phyloP scores from a whole-genome alignment of 2,797 vertebrate genomes.

The Australoheros facetus region DNA sequence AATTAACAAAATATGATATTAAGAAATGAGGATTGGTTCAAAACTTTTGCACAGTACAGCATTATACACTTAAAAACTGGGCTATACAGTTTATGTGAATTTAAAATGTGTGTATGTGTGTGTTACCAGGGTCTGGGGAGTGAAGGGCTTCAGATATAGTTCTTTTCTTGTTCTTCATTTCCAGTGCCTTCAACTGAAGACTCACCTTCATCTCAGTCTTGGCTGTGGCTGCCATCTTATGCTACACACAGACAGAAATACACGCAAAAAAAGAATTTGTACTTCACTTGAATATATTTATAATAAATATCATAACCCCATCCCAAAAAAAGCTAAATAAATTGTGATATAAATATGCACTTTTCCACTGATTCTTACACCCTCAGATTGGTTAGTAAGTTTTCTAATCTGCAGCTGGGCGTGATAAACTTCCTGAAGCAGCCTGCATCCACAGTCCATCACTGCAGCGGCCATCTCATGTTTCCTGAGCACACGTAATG shows the following conservation, averaged over 20 bases:
- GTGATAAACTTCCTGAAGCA: conserved; percentile 79
- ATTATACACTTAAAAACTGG: too few relatives aligned
- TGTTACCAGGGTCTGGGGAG: conserved; percentile 47
- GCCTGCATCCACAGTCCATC: conserved; percentile 85
- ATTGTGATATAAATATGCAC: background rate
- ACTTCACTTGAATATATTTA: background rate
- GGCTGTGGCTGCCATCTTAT: background rate
- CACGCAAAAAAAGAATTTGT: background rate
- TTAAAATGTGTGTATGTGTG: background rate
- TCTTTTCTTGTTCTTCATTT: conserved; percentile 76
- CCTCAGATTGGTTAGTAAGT: conserved; percentile 22
- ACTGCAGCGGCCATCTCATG: conserved; percentile 81
- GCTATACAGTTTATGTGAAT: too few relatives aligned
- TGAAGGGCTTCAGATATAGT: conserved; percentile 8
- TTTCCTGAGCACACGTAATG: conserved; percentile 82
- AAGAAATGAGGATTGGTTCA: background rate
- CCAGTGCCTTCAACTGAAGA: conserved; percentile 83
- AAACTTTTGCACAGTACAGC: background rate
- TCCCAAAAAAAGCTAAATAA: background rate
- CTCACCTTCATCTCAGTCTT: conserved; percentile 72
- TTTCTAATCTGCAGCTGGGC: conserved; percentile 47
- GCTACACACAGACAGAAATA: conserved; percentile 17
- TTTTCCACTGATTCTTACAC: conserved; percentile 56
- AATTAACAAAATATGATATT: background rate
- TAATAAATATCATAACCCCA: background rate